Percentiles rank a stretch among this genome's conserved stretches.
These are phyloP conservation scores for Ceratosolen solmsi DNA, from an alignment of 1,140 invertebrate genomes.

Conservation along the genomic window DNA sequence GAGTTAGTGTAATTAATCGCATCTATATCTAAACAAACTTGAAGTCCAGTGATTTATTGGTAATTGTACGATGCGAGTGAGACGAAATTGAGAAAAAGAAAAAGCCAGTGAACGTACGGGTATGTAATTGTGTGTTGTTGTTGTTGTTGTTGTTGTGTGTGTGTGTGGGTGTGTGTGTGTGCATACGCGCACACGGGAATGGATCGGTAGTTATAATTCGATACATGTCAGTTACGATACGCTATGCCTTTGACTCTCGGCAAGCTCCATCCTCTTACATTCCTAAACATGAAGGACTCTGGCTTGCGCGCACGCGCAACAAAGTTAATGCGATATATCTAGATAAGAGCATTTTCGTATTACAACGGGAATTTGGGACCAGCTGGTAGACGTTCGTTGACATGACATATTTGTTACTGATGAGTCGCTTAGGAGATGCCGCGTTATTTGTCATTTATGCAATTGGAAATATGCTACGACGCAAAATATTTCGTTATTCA, in stretches of 20 bases:
- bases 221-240: constrained; percentile 29
- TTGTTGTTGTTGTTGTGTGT: too few relatives aligned
- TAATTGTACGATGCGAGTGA: background rate
- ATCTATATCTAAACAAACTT: background rate
- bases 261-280: constrained; percentile 35
- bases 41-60: background rate
- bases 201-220: constrained; percentile 35
- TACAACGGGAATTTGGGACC: background rate
- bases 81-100: background rate
- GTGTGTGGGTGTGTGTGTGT: too few relatives aligned
- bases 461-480: background rate
- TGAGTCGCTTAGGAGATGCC: background rate
- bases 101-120: too few relatives aligned
- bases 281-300: background rate
- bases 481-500: background rate
- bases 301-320: background rate
- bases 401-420: background rate
- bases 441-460: background rate
- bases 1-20: constrained; percentile 21
- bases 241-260: constrained; percentile 20
- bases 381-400: background rate
- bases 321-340: background rate
- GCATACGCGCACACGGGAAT: background rate
- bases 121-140: too few relatives aligned
- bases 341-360: constrained; percentile 27